Evolutionary conservation across 64 coral and sea anemone species (phyloP), one percentile per base, ranked within the genome.

Genomic region (Actinia equina): DNA sequence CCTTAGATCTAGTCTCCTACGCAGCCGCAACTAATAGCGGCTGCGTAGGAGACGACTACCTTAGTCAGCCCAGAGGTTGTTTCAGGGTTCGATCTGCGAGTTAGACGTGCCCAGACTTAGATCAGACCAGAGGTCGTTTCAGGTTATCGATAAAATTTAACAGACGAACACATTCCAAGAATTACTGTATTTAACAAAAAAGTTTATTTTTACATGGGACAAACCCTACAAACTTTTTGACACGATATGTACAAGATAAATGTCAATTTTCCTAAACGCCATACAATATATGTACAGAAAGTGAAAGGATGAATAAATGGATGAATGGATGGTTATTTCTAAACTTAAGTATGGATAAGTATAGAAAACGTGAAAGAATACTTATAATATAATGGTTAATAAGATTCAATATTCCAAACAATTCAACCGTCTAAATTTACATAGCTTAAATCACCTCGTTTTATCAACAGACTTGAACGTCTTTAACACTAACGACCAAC

Each of bases 171-270:
- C 70, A 79, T 65, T 88, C 17, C 26, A 88, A 4, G 77, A 37
- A 90, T 85, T 44, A 77, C 37, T 85, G 84, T 91, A 87, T 87
- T 91, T 87, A n/a, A 91, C 71, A 46, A 83, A 77, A 37, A 11
- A 22, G 80, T 84, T 63, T 80, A 79, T 70, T 85, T 85, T 85
- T 85, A 85, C 55, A 85, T 85, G 83, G 83, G 80, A 49, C 61
- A 85, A 85, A 85, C 83, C 59, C 83, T 85, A 85, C 83, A 85
- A 85, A 85, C 83, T 17, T 85, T 85, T 45, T 14, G 78, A 85
- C 83, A 60, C 52, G 1, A 27, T 60, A 85, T 85, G 59, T 85
- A 85, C 83, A 85, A 13, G 16, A 62, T 11, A 25, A 63, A 56
- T 63, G 42, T 30, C 83, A 82, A 82, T 52, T 82, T 22, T 52